phyloP scores from a whole-genome alignment of 2,797 vertebrate genomes.

The Semaprochilodus insignis region DNA sequence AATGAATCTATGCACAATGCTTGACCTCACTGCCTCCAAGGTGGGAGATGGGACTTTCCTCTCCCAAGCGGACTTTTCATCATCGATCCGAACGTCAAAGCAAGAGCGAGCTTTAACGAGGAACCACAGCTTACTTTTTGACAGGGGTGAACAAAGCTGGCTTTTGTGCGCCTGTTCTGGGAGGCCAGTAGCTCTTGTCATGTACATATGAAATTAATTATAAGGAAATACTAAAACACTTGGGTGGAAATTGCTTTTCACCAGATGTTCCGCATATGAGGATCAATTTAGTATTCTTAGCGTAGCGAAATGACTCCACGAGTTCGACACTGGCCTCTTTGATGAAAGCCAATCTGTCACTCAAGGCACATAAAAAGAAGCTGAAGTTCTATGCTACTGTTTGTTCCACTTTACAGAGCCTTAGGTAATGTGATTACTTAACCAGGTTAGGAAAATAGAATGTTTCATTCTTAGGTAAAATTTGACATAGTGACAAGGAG shows the following conservation, averaged over 20 bases:
- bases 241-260: constrained; percentile 86
- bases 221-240: constrained; percentile 89
- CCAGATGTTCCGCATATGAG: constrained; percentile 86
- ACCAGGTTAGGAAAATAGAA: constrained; percentile 85
- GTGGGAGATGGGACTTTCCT: constrained; percentile 68
- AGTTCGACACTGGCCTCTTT: constrained; percentile 72
- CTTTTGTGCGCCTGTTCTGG: constrained; percentile 83
- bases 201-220: constrained; percentile 90
- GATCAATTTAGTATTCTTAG: constrained; percentile 81
- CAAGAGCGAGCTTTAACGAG: constrained; percentile 62
- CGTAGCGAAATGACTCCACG: constrained; percentile 76
- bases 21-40: constrained; percentile 53
- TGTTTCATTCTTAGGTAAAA: constrained; percentile 79
- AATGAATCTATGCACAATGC: constrained; percentile 61
- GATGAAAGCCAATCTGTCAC: constrained; percentile 83
- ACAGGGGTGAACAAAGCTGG: constrained; percentile 78
- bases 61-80: constrained; percentile 65
- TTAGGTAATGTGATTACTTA: constrained; percentile 86
- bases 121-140: constrained; percentile 76
- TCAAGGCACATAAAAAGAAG: constrained; percentile 78
- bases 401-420: constrained; percentile 82
- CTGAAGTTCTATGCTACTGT: constrained; percentile 80
- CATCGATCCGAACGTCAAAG: constrained; percentile 66
- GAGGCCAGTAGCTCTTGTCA: constrained; percentile 83
- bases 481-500: constrained; percentile 76